These are phyloP conservation scores for Colinus virginianus DNA, from an alignment of 2,113 vertebrate species.

Conservation along the genomic window DNA sequence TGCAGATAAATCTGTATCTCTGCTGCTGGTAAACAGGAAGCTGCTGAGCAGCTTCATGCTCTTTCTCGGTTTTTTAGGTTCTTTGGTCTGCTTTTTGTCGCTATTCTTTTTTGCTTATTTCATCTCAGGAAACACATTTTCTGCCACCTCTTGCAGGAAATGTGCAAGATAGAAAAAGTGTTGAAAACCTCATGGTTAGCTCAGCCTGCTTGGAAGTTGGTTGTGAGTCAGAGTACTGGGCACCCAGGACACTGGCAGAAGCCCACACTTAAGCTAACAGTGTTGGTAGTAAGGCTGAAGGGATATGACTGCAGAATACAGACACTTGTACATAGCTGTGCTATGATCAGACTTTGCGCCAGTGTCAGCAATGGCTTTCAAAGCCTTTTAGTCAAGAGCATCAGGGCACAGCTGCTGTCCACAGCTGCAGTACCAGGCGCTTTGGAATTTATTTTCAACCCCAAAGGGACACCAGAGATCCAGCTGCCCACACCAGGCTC, in stretches of 20 bases:
- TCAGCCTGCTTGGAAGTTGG: rapidly evolving
- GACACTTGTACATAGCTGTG: neutral
- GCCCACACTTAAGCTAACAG: neutral
- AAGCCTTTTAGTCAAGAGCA: neutral
- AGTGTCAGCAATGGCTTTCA: neutral
- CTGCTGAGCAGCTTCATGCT: neutral
- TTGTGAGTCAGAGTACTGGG: neutral
- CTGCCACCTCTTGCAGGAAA: slow-evolving; percentile 55
- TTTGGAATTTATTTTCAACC: neutral
- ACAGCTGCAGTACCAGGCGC: neutral
- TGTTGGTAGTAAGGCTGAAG: neutral
- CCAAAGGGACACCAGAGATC: neutral
- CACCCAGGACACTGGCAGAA: neutral
- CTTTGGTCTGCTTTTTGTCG: slow-evolving; percentile 17
- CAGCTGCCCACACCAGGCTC: neutral
- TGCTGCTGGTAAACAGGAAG: slow-evolving; percentile 46
- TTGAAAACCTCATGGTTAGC: slow-evolving; percentile 5
- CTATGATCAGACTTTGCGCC: neutral
- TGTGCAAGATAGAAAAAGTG: slow-evolving; percentile 39
- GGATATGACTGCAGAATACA: neutral
- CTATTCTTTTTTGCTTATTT: slow-evolving; percentile 12
- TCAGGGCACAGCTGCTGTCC: neutral
- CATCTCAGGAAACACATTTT: slow-evolving; percentile 65
- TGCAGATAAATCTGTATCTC: neutral
- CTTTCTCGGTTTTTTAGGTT: neutral